These are phyloP conservation scores for Dermolepida albohirtum DNA, from an alignment of 2,888 invertebrate species.

Conservation along the genomic window DNA sequence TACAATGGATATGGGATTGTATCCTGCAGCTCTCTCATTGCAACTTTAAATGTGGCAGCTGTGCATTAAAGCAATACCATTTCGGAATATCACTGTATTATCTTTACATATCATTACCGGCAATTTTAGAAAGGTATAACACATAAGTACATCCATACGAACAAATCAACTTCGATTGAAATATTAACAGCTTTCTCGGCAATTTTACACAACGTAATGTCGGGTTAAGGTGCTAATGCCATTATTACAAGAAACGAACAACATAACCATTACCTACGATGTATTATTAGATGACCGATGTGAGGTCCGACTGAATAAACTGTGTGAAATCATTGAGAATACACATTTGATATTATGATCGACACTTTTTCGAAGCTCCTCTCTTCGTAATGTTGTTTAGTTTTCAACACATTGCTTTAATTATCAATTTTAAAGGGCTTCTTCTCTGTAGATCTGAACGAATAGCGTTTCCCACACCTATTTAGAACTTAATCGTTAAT, in stretches of 20 bases:
- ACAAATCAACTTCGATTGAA: constrained; percentile 36
- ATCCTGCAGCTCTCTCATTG: constrained; percentile 41
- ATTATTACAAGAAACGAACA: constrained; percentile 52
- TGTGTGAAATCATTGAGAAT: constrained; percentile 27
- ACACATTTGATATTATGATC: constrained; percentile 12
- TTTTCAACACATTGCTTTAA: constrained; percentile 31
- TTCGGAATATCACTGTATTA: constrained; percentile 35
- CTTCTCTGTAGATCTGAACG: constrained; percentile 21
- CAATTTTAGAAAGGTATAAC: constrained; percentile 30
- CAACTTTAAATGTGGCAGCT: constrained; percentile 43
- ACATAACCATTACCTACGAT: constrained; percentile 47
- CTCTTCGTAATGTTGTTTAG: neutral
- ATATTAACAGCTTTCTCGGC: constrained; percentile 30
- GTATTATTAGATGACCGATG: constrained; percentile 50
- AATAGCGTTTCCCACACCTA: constrained; percentile 35
- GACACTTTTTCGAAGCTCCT: constrained; percentile 13
- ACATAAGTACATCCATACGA: constrained; percentile 2
- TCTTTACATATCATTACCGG: constrained; percentile 37
- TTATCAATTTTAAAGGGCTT: constrained; percentile 31
- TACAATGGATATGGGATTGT: constrained; percentile 40
- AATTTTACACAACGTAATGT: constrained; percentile 53
- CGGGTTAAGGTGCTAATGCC: constrained; percentile 56
- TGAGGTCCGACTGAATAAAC: constrained; percentile 47
- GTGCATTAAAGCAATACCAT: constrained; percentile 18
- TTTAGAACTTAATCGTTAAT: constrained; percentile 33